Evolutionary conservation across 2,113 vertebrate genomes (phyloP).

Genomic region (Corythornis cristatus): DNA sequence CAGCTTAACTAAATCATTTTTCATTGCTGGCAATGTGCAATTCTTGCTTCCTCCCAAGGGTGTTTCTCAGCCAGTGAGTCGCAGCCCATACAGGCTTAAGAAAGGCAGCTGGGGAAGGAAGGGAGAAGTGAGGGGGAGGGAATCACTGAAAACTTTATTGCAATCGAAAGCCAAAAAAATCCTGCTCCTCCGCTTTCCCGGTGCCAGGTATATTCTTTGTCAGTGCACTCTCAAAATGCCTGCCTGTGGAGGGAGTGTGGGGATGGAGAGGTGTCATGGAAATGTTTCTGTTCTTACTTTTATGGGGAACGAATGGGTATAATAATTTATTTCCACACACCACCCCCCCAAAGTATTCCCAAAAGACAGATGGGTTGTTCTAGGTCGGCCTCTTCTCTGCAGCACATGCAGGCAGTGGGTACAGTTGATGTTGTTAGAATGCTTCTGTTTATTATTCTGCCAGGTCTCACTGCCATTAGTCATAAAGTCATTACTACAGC

Average conservation of each 20-base stretch:
- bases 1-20: accelerated
- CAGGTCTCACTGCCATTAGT: slow-evolving; percentile 47
- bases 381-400: neutral
- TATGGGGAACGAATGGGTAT: neutral
- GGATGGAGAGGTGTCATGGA: neutral
- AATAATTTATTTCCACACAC: neutral
- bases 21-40: accelerated
- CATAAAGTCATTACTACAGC: slow-evolving; percentile 50
- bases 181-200: slow-evolving; percentile 6
- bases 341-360: neutral
- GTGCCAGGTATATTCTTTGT: neutral
- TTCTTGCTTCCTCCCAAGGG: neutral
- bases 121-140: neutral
- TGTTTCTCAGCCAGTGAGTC: neutral
- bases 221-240: neutral
- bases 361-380: neutral
- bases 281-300: neutral
- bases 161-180: neutral
- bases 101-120: neutral
- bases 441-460: slow-evolving; percentile 41
- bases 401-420: neutral
- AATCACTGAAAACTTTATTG: slow-evolving; percentile 24
- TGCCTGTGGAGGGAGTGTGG: neutral
- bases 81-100: neutral
- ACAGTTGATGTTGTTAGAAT: neutral